phyloP scores from a whole-genome alignment of 2,113 vertebrate genomes.

The Talpa occidentalis region DNA sequence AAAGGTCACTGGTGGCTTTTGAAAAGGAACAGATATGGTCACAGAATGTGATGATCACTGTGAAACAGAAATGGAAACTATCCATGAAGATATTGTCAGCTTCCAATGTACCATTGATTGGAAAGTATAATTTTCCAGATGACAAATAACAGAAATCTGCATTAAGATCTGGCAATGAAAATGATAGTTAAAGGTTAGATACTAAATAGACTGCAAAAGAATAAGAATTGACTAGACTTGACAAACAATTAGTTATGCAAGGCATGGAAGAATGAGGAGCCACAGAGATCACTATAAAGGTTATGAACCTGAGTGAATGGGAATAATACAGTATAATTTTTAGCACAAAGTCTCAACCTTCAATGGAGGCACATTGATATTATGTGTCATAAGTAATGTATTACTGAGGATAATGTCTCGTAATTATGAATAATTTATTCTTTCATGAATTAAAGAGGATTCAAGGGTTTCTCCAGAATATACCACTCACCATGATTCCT shows the following conservation, averaged over 20 bases:
- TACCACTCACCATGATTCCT: conserved; percentile 1
- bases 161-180: neutral
- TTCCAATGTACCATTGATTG: neutral
- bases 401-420: conserved; percentile 14
- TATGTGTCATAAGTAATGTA: conserved; percentile 24
- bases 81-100: neutral
- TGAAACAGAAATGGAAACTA: conserved; percentile 2
- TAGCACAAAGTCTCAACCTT: conserved; percentile 18
- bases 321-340: neutral
- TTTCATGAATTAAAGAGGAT: conserved; percentile 76
- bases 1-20: neutral
- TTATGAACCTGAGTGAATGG: neutral
- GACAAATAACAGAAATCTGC: neutral
- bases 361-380: conserved; percentile 21
- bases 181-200: neutral
- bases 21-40: neutral
- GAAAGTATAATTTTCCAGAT: neutral
- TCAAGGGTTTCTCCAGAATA: neutral
- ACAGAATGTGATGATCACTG: neutral
- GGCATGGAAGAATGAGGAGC: neutral
- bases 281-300: neutral
- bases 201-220: neutral
- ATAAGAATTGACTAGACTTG: neutral
- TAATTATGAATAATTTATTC: conserved; percentile 54
- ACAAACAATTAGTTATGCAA: neutral